Evolutionary conservation across 2,797 vertebrate species (phyloP), one percentile per base, ranked within the genome.

Genomic region (Sciurus carolinensis): DNA sequence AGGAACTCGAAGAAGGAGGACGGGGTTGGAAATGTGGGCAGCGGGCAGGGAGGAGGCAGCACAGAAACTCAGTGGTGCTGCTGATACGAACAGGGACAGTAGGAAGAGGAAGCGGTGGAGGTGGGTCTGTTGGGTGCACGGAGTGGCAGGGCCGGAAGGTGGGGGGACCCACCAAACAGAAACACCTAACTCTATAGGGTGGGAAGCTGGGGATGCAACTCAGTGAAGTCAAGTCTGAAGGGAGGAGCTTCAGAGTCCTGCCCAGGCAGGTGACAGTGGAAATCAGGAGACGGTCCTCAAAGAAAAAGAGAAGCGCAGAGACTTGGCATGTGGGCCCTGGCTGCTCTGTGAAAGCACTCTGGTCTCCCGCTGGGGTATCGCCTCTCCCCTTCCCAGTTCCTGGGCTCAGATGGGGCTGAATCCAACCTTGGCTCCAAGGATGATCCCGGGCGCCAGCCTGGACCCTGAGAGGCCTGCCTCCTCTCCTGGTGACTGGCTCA

Each of bases 301-400:
- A 76, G 72, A 57, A 30, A 26, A 30, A 26, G 11, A 79, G 72
- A 14, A 50, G n/a, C 72, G 17, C 33, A 36, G 30, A 28, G 52
- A 0, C 4, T 5, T 0, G 18, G 12, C 8, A 33, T 30, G 11
- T 0, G 33, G 14, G 36, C 36, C 36, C 36, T 36, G 36, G 36
- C 36, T 36, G 66, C 15, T 20, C 7, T 26, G 22, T 14, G 17
- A 57, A 3, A 66, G 42, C 39, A 66, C 39, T 47, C 87, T 2
- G 26, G 12, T 52, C 36, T 64, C 85, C 75, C 73, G 73, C 39
- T 79, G 54, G 17, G 4, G 94, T 87, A 67, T 66, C 47, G 13
- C 12, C 44, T 47, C 18, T 76, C 39, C 26, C 26, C 33, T n/a
- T 24, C 22, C 33, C 10, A 20, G 86, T 71, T 59, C 47, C 82